phyloP scores from a whole-genome alignment of 1,140 invertebrate genomes.

The Dendroctonus ponderosae region DNA sequence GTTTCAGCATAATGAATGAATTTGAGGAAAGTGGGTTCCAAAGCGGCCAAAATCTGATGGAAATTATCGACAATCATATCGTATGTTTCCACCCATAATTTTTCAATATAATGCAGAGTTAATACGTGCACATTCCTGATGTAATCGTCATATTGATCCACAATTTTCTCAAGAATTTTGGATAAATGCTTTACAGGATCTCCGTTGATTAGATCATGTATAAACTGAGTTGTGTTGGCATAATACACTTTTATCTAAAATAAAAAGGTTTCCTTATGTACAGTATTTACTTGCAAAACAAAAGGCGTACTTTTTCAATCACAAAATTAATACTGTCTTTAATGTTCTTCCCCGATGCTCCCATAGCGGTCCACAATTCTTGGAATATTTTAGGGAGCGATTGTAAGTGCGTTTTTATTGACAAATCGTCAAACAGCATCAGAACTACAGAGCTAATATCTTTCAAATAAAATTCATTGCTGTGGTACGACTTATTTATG shows the following conservation, averaged over 20 bases:
- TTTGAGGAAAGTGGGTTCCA: constrained; percentile 75
- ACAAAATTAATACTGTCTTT: constrained; percentile 72
- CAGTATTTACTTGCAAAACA: background rate
- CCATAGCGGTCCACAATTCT: constrained; percentile 80
- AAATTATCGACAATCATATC: constrained; percentile 64
- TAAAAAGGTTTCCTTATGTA: constrained; percentile 1
- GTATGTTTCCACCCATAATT: constrained; percentile 66
- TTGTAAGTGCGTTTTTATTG: constrained; percentile 73
- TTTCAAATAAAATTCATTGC: constrained; percentile 80
- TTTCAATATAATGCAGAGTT: constrained; percentile 72
- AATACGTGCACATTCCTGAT: constrained; percentile 74
- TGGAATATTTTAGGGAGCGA: constrained; percentile 74
- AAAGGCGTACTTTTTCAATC: constrained; percentile 60
- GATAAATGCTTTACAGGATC: constrained; percentile 70
- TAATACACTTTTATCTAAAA: constrained; percentile 65
- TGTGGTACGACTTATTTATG: constrained; percentile 72
- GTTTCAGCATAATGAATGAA: constrained; percentile 72
- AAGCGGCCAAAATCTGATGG: constrained; percentile 65
- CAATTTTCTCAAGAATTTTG: constrained; percentile 62
- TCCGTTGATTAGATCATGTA: constrained; percentile 67
- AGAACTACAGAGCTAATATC: constrained; percentile 68
- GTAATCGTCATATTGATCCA: constrained; percentile 75
- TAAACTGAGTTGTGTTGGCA: constrained; percentile 65
- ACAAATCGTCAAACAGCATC: constrained; percentile 71
- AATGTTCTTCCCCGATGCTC: constrained; percentile 74